Conservation (phyloP, 2,797 vertebrate genomes). For the Notoglanidium macrostoma region DNA sequence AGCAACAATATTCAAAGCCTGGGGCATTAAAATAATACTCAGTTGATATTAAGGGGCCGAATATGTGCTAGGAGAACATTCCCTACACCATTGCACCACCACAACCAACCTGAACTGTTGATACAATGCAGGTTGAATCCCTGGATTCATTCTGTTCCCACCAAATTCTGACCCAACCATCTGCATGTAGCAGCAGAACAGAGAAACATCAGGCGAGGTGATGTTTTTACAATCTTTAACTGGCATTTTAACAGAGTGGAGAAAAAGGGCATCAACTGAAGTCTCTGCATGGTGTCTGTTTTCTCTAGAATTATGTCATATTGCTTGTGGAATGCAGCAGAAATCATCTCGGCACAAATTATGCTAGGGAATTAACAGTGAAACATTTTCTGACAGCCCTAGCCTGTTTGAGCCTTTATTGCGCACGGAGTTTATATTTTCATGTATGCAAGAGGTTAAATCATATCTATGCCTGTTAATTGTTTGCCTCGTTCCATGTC, state of each 20-base stretch:
- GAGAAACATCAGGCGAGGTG: not conserved
- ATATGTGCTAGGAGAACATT: no score
- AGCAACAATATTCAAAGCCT: no score
- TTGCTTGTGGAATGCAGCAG: not conserved
- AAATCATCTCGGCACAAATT: not conserved
- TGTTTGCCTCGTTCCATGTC: slow-evolving; percentile 21
- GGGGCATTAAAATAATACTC: no score
- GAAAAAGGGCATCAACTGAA: not conserved
- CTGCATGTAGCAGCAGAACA: not conserved
- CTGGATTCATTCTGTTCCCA: not conserved
- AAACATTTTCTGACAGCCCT: not conserved
- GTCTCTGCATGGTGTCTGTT: not conserved
- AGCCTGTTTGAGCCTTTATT: not conserved
- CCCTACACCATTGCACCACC: no score
- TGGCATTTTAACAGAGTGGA: not conserved
- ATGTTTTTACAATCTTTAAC: not conserved
- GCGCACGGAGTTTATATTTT: not conserved
- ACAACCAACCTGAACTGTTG: not conserved
- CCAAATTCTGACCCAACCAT: not conserved
- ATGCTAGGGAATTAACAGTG: not conserved
- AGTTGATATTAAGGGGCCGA: no score
- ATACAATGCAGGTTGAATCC: not conserved
- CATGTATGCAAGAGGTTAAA: not conserved
- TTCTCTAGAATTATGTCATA: not conserved
- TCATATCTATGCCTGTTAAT: not conserved